phyloP scores from a whole-genome alignment of 2,113 vertebrate genomes.

The Serilophus lunatus region DNA sequence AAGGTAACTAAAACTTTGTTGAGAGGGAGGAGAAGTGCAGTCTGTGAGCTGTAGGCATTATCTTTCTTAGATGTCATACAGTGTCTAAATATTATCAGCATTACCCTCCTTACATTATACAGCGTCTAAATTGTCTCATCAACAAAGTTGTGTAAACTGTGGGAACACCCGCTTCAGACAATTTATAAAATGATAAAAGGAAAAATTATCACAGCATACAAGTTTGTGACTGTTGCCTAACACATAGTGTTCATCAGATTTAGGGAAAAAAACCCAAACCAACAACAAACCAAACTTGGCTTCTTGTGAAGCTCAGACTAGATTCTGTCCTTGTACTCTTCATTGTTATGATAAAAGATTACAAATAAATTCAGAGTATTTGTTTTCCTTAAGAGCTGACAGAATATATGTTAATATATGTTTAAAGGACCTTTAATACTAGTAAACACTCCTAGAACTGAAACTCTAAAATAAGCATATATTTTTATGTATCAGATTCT shows the following conservation, averaged over 20 bases:
- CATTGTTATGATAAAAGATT: not conserved
- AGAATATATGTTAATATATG: not conserved
- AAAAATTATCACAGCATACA: not conserved
- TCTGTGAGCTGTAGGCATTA: not conserved
- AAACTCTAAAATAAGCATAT: not conserved
- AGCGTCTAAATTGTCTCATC: not conserved
- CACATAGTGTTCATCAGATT: not conserved
- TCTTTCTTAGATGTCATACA: not conserved
- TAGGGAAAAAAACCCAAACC: rapidly evolving
- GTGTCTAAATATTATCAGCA: not conserved
- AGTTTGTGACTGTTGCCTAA: not conserved
- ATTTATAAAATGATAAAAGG: not conserved
- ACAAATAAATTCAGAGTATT: not conserved
- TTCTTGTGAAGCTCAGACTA: not conserved
- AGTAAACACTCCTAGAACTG: not conserved
- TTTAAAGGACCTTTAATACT: not conserved
- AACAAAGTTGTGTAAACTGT: not conserved
- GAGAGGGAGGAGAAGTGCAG: not conserved
- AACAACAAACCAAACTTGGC: rapidly evolving
- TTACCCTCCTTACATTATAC: not conserved
- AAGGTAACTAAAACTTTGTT: not conserved
- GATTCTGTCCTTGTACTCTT: not conserved
- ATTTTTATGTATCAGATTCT: not conserved
- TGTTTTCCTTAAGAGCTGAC: not conserved
- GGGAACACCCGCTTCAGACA: not conserved